Evolutionary conservation across 2,113 vertebrate genomes (phyloP).

Genomic region (Loxodonta africana): DNA sequence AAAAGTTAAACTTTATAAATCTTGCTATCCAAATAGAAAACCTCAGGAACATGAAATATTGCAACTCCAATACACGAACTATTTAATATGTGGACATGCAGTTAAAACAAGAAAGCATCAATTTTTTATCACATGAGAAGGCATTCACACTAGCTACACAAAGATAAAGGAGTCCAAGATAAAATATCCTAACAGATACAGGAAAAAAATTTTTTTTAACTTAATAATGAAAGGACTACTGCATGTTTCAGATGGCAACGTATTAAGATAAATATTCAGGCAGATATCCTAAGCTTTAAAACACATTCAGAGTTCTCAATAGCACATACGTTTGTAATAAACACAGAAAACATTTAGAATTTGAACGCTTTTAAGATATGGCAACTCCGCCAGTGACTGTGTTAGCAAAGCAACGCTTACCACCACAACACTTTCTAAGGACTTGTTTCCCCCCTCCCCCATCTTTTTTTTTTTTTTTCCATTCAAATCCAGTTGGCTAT

Average conservation of each 20-base stretch:
- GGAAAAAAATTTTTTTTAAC: constrained; percentile 46
- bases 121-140: constrained; percentile 39
- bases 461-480: constrained; percentile 60
- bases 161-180: constrained; percentile 46
- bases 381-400: constrained; percentile 77
- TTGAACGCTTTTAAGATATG: constrained; percentile 73
- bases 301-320: constrained; percentile 80
- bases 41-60: constrained; percentile 52
- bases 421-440: constrained; percentile 79
- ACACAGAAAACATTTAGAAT: constrained; percentile 82
- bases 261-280: constrained; percentile 81
- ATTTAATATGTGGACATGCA: constrained; percentile 52
- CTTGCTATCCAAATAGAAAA: constrained; percentile 62
- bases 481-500: constrained; percentile 84
- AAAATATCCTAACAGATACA: constrained; percentile 83
- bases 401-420: constrained; percentile 79
- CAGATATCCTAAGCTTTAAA: constrained; percentile 78
- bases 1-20: constrained; percentile 60
- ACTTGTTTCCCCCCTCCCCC: constrained; percentile 48
- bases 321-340: constrained; percentile 80
- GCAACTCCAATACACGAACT: constrained; percentile 43
- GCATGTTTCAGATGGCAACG: constrained; percentile 85
- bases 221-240: constrained; percentile 74
- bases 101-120: constrained; percentile 33
- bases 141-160: constrained; percentile 16